Conservation (phyloP, 2,797 vertebrate genomes). For the Eutrigla gurnardus region DNA sequence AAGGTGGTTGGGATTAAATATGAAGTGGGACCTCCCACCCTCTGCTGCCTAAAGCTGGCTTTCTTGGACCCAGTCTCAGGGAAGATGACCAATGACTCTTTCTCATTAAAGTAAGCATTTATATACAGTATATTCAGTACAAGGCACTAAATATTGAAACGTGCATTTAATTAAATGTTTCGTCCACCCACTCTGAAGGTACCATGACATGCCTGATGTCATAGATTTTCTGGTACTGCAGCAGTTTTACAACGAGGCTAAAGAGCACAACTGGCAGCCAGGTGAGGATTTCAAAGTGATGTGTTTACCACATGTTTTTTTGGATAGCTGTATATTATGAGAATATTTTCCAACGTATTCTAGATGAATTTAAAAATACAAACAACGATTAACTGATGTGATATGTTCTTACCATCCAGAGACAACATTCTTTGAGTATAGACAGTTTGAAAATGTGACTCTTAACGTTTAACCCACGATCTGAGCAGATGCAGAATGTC, state of each 20-base stretch:
- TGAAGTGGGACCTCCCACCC: slow-evolving; percentile 94
- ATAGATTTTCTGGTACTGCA: slow-evolving; percentile 98
- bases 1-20: slow-evolving; percentile 99
- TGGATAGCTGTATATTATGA: not conserved
- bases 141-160: not conserved
- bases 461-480: fast-evolving
- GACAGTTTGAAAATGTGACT: not conserved
- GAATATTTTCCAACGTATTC: not conserved
- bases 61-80: slow-evolving; percentile 96
- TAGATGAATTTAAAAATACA: not conserved
- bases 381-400: not conserved
- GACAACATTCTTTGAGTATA: not conserved
- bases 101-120: slow-evolving; percentile 94
- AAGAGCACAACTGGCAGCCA: slow-evolving; percentile 96
- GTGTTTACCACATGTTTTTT: not conserved
- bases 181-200: slow-evolving; percentile 78
- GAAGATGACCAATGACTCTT: slow-evolving; percentile 97
- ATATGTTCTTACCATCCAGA: not conserved
- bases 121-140: not conserved
- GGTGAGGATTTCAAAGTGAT: slow-evolving; percentile 78
- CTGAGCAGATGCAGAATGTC: not conserved
- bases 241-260: slow-evolving; percentile 98
- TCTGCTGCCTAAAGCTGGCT: slow-evolving; percentile 97
- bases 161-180: slow-evolving; percentile 1
- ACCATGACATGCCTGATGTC: slow-evolving; percentile 99